Evolutionary conservation across 2,797 vertebrate species (phyloP), one percentile per base, ranked within the genome.

Genomic region (Tapera naevia): DNA sequence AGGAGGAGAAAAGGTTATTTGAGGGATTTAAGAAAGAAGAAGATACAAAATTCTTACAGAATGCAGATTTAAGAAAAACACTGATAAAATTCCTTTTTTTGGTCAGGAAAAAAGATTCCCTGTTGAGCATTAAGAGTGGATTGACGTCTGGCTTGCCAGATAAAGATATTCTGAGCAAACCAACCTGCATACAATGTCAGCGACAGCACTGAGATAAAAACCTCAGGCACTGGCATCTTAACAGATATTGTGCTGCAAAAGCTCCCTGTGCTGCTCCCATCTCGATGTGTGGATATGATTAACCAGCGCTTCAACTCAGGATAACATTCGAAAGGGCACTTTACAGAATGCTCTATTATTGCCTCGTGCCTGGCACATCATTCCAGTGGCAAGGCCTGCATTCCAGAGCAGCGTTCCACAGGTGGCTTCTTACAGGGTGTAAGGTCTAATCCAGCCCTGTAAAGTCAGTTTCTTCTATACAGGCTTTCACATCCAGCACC

Each of bases 101-200:
- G 75, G 75, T 93, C 66, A 75, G 28, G 32, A 74, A 86, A 75
- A 93, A 79, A 86, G 86, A 78, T 92, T 94, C 56, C 75, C 66
- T 56, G 66, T 6, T 45, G 94, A 94, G 94, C 69, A 86, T 75
- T 89, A 92, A 56, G 65, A 89, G 69, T 53, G 46, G 94, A 89
- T n/a, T 95, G 91, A 89, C 17, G 18, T 79, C 91, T 95, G 96
- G 80, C 62, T 95, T 69, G 58, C 66, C 58, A 91, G 95, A 94
- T 96, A 92, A 96, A 93, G 87, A 86, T 70, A 92, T 37, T 95
- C 81, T n/a, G 58, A 88, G 88, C 90, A 93, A 95, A 91, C 48
- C 95, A 93, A 94, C 27, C 85, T 9, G 4, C 62, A 14, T 32
- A 80, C 50, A 72, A 56, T 8, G 79, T 72, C 35, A 23, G 74